Evolutionary conservation across 2,797 vertebrate genomes (phyloP).

Genomic region (Holocentrus rufus): DNA sequence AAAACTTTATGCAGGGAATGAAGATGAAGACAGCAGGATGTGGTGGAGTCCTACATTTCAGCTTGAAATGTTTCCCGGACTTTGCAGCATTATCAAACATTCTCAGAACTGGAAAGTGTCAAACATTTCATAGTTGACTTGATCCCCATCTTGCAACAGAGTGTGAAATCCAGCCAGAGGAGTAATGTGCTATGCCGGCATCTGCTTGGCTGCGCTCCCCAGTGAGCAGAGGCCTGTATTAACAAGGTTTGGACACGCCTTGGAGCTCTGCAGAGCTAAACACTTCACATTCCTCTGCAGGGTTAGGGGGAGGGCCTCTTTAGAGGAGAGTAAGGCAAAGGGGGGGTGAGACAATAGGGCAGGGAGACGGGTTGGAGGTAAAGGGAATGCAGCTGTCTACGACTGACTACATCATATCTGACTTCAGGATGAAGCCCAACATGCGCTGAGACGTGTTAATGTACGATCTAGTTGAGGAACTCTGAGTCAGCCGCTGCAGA

Average conservation of each 20-base stretch:
- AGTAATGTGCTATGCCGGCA: conserved; percentile 45
- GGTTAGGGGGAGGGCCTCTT: conserved; percentile 45
- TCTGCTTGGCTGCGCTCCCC: conserved; percentile 60
- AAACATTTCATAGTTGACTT: background rate
- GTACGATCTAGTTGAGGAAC: conserved; percentile 2
- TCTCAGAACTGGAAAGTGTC: conserved; percentile 12
- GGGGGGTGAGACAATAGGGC: conserved; percentile 12
- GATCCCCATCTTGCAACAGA: conserved; percentile 22
- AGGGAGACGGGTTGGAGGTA: background rate
- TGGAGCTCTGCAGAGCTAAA: conserved; percentile 47
- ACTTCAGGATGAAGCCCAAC: conserved; percentile 11
- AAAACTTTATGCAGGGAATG: conserved; percentile 21
- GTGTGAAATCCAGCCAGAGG: conserved; percentile 46
- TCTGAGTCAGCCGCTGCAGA: background rate
- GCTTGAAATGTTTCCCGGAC: background rate
- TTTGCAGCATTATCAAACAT: background rate
- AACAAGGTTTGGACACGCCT: conserved; percentile 71
- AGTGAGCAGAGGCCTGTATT: conserved; percentile 65
- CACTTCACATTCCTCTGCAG: conserved; percentile 72
- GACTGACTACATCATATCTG: conserved; percentile 31
- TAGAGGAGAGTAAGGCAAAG: background rate
- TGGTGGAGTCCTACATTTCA: background rate
- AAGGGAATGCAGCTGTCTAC: conserved; percentile 21
- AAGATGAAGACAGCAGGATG: background rate
- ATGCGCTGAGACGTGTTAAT: conserved; percentile 21